Evolutionary conservation across 2,888 invertebrate species (phyloP).

Genomic region (Tipula unca): DNA sequence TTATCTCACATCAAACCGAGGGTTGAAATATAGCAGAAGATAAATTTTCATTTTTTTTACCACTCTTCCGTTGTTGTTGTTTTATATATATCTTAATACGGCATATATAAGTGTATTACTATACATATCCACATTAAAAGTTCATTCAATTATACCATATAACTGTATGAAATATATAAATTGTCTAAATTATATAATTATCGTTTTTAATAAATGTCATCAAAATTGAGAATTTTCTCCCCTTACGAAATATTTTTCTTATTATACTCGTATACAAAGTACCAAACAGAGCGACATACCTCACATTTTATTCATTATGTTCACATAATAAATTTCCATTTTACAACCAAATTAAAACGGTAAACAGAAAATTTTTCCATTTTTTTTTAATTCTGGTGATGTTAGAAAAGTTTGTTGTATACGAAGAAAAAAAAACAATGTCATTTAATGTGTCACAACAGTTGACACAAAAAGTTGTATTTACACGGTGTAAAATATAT

Average conservation of each 20-base stretch:
- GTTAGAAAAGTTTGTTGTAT: neutral
- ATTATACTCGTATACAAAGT: neutral
- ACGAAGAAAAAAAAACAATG: neutral
- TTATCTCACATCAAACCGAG: neutral
- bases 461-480: neutral
- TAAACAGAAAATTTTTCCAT: neutral
- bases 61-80: neutral
- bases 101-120: neutral
- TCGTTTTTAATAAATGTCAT: neutral
- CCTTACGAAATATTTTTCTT: neutral
- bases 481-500: neutral
- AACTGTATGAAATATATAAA: neutral
- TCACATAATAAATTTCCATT: conserved; percentile 14
- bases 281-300: neutral
- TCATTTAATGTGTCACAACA: conserved; percentile 14
- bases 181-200: neutral
- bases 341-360: conserved; percentile 14
- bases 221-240: neutral
- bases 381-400: neutral
- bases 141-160: neutral
- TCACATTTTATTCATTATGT: neutral
- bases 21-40: conserved; percentile 18
- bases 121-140: neutral
- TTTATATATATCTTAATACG: neutral
- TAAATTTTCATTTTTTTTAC: conserved; percentile 16